Evolutionary conservation across 1,140 invertebrate genomes (phyloP).

Genomic region (Whitmania pigra): DNA sequence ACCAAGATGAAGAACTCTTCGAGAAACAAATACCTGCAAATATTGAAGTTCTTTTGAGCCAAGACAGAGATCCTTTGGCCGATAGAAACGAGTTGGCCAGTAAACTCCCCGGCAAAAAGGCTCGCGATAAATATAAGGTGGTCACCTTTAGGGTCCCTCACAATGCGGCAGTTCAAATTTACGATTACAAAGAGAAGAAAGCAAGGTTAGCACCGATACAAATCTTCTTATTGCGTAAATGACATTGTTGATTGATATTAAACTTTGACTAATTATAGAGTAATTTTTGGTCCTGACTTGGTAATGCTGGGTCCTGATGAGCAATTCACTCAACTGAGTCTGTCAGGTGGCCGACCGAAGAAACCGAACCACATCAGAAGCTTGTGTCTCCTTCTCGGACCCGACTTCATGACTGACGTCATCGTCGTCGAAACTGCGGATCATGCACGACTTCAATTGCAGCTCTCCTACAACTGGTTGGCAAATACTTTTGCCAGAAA

Average conservation of each 20-base stretch:
- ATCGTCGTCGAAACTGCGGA: slow-evolving; percentile 48
- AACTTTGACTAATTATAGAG: slow-evolving; percentile 30
- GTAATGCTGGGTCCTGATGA: slow-evolving; percentile 50
- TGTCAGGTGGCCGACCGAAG: slow-evolving; percentile 48
- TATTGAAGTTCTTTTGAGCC: slow-evolving; percentile 40
- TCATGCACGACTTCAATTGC: slow-evolving; percentile 45
- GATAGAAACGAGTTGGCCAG: slow-evolving; percentile 34
- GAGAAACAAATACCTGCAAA: slow-evolving; percentile 42
- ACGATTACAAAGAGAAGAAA: slow-evolving; percentile 48
- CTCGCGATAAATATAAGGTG: slow-evolving; percentile 41
- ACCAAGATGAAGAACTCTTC: slow-evolving; percentile 49
- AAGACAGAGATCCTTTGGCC: slow-evolving; percentile 41
- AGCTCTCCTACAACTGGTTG: slow-evolving; percentile 48
- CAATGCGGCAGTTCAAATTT: slow-evolving; percentile 49
- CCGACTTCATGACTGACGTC: slow-evolving; percentile 48
- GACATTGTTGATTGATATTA: too few relatives aligned
- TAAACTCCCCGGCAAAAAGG: slow-evolving; percentile 21
- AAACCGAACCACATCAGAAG: slow-evolving; percentile 44
- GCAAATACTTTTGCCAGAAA: slow-evolving; percentile 6
- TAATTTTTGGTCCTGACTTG: slow-evolving; percentile 48
- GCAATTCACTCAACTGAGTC: slow-evolving; percentile 46
- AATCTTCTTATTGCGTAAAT: too few relatives aligned
- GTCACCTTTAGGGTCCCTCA: slow-evolving; percentile 47
- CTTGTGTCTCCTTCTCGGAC: slow-evolving; percentile 46
- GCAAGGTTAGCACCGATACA: slow-evolving; percentile 36